Evolutionary conservation across 2,797 vertebrate genomes (phyloP).

Genomic region (Urosaurus nigricauda): DNA sequence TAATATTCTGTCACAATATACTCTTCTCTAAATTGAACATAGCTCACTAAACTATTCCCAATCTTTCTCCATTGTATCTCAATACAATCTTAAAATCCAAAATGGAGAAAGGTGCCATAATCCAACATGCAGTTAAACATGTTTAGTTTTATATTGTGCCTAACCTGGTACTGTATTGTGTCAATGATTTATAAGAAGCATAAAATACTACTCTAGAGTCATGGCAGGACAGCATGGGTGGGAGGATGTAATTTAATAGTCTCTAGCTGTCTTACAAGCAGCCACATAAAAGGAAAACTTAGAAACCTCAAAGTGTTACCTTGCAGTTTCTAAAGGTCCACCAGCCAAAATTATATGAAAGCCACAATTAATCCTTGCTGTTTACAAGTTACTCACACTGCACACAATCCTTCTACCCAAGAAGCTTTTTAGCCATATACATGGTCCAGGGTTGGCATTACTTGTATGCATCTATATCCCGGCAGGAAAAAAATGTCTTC

Average conservation of each 20-base stretch:
- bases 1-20: too few relatives aligned
- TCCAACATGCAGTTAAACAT: neutral
- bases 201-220: slow-evolving; percentile 66
- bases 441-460: slow-evolving; percentile 52
- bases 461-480: slow-evolving; percentile 45
- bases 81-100: neutral
- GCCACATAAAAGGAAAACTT: slow-evolving; percentile 71
- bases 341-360: slow-evolving; percentile 62
- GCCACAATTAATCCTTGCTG: slow-evolving; percentile 64
- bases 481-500: slow-evolving; percentile 33
- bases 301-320: slow-evolving; percentile 72
- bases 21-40: too few relatives aligned
- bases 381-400: slow-evolving; percentile 68
- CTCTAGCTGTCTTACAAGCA: slow-evolving; percentile 62
- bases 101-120: slow-evolving; percentile 22
- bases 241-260: slow-evolving; percentile 72
- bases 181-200: slow-evolving; percentile 63
- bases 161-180: slow-evolving; percentile 55
- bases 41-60: too few relatives aligned
- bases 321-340: slow-evolving; percentile 61
- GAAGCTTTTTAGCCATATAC: slow-evolving; percentile 52
- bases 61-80: too few relatives aligned
- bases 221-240: slow-evolving; percentile 62
- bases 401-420: slow-evolving; percentile 53
- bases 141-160: neutral